Evolutionary conservation across 37 sponge, comb jelly and placozoan species (phyloP).

Genomic region (Geodia barretti): DNA sequence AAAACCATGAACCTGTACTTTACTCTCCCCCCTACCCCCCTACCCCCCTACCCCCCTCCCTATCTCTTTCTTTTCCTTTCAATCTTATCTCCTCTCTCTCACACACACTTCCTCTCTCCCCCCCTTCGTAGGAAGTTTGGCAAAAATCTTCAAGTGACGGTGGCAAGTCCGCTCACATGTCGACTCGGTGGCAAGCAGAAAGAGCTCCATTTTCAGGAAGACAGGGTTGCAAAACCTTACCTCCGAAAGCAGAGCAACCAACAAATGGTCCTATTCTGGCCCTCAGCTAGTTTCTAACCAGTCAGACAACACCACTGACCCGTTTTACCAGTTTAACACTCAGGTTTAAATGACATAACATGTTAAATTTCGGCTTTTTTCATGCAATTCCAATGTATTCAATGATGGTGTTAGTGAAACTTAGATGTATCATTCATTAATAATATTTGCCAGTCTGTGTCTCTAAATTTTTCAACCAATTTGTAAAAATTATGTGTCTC

Average conservation of each 20-base stretch:
- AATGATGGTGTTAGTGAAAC: no score
- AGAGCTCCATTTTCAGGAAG: constrained; percentile 54
- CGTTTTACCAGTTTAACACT: no score
- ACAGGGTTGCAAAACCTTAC: constrained; percentile 46
- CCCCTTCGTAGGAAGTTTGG: constrained; percentile 46
- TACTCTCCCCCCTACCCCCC: no score
- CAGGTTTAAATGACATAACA: no score
- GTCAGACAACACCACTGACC: no score
- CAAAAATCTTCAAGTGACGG: constrained; percentile 36
- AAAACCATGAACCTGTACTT: no score
- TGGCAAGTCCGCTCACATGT: constrained; percentile 39
- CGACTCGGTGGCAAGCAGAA: constrained; percentile 29
- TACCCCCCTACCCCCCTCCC: background rate
- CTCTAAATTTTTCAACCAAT: no score
- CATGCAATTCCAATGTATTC: no score
- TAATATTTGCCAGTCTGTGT: no score
- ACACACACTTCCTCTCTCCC: background rate
- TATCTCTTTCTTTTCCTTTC: background rate
- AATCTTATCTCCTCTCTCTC: background rate
- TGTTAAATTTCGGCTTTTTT: no score
- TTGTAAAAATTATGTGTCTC: no score
- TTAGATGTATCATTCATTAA: no score
- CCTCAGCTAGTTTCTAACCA: constrained; percentile 15
- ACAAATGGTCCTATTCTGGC: constrained; percentile 49
- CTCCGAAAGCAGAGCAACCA: constrained; percentile 47